Evolutionary conservation across 2,888 invertebrate genomes (phyloP).

Genomic region (Ophonus ardosiacus): DNA sequence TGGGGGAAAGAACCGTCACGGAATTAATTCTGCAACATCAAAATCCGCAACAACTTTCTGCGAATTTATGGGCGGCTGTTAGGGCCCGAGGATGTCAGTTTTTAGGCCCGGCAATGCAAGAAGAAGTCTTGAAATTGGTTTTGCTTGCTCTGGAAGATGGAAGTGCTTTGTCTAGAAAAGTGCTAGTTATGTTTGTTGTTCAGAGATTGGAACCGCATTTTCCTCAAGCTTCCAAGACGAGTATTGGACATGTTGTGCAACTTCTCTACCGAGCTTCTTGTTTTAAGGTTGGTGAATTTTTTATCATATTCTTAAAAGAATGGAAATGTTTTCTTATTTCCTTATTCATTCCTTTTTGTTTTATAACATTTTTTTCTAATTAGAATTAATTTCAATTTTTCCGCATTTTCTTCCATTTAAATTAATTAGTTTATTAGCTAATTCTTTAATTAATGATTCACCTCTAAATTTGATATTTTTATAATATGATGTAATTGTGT

Average conservation of each 20-base stretch:
- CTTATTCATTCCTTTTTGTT: too few species aligned
- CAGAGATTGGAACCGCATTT: conserved; percentile 97
- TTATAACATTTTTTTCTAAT: too few species aligned
- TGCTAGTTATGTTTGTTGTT: conserved; percentile 98
- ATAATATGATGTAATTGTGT: conserved; percentile 43
- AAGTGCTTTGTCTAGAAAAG: conserved; percentile 94
- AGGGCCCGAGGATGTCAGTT: conserved; percentile 98
- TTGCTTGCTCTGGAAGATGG: conserved; percentile 96
- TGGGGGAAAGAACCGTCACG: conserved; percentile 96
- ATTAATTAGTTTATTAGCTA: not conserved
- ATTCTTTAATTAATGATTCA: not conserved
- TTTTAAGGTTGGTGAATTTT: conserved; percentile 86
- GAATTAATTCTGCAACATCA: conserved; percentile 96
- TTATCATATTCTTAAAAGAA: too few species aligned
- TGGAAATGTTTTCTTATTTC: too few species aligned
- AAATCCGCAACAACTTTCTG: conserved; percentile 95
- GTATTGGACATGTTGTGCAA: conserved; percentile 99
- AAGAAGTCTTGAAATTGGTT: conserved; percentile 96
- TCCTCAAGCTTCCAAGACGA: conserved; percentile 98
- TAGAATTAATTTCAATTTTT: not conserved
- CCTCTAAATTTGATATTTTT: not conserved
- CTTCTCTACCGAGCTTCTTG: conserved; percentile 98
- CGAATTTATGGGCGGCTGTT: conserved; percentile 98
- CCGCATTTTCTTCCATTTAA: not conserved
- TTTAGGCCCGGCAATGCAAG: conserved; percentile 99